phyloP scores from a whole-genome alignment of 2,888 invertebrate genomes.

The Oscheius sp. region DNA sequence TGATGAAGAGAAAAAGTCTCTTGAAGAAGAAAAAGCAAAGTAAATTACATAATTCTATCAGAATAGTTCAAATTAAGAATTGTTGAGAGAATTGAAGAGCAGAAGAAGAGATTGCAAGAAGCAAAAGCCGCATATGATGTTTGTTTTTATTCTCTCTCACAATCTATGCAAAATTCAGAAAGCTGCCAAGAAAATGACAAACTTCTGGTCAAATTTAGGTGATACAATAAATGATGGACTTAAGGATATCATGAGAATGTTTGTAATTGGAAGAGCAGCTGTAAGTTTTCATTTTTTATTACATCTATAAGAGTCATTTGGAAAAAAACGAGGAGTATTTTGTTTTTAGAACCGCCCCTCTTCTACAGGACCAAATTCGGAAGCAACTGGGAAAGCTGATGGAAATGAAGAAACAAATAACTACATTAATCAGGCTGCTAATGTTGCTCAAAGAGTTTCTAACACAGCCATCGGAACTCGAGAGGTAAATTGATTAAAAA shows the following conservation, averaged over 20 bases:
- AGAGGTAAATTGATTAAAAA: no score
- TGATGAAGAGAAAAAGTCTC: background rate
- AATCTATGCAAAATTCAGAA: background rate
- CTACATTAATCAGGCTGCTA: no score
- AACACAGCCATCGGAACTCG: background rate
- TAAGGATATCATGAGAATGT: background rate
- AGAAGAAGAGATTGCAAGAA: background rate
- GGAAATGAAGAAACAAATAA: no score
- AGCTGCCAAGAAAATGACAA: constrained; percentile 7
- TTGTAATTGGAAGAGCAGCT: background rate
- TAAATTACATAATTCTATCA: background rate
- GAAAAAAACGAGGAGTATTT: no score
- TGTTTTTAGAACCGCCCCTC: no score
- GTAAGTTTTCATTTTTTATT: background rate
- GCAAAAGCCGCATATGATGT: background rate
- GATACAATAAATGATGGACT: background rate
- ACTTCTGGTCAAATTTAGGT: background rate
- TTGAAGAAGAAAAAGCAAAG: background rate
- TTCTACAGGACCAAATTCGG: no score
- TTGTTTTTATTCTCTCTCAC: background rate
- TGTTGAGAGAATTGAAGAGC: background rate
- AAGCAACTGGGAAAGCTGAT: no score
- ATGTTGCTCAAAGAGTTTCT: background rate
- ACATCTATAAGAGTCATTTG: no score
- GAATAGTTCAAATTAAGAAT: background rate